phyloP scores from a whole-genome alignment of 1,140 invertebrate genomes.

The Gonatopus flavifemur region DNA sequence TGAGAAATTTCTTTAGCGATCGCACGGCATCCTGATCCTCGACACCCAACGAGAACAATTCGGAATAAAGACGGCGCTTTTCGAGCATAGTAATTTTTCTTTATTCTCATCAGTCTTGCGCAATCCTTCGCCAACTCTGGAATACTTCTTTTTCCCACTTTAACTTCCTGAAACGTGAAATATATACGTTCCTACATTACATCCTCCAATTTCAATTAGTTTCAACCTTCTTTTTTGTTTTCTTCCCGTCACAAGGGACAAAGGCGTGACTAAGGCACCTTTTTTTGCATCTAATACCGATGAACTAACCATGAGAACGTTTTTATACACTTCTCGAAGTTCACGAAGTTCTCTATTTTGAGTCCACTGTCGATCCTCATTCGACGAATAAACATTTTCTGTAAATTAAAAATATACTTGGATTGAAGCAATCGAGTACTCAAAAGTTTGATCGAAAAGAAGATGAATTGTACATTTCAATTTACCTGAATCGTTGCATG shows the following conservation, averaged over 20 bases:
- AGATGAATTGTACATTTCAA: no score
- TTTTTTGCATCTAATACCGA: no score
- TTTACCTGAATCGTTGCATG: constrained; percentile 16
- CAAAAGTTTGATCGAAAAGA: no score
- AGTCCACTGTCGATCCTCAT: constrained; percentile 3
- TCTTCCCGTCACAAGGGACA: no score
- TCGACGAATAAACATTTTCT: not conserved
- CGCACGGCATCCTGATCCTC: constrained; percentile 31
- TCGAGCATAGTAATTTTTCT: constrained; percentile 29
- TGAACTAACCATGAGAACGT: constrained; percentile 31
- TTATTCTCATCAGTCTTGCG: constrained; percentile 22
- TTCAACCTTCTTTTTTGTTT: no score
- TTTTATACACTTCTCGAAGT: constrained; percentile 28
- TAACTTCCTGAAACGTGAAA: constrained; percentile 31
- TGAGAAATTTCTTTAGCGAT: constrained; percentile 37
- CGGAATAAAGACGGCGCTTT: constrained; percentile 38
- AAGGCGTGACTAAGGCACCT: no score
- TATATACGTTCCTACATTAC: no score
- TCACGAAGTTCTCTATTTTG: constrained; percentile 26
- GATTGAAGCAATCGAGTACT: no score
- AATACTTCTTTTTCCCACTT: constrained; percentile 27
- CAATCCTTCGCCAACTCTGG: constrained; percentile 36
- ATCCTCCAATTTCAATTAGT: no score
- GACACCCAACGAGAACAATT: constrained; percentile 40
- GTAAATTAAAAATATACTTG: no score